phyloP scores from a whole-genome alignment of 2,113 vertebrate species.

The Cygnus buccinator region DNA sequence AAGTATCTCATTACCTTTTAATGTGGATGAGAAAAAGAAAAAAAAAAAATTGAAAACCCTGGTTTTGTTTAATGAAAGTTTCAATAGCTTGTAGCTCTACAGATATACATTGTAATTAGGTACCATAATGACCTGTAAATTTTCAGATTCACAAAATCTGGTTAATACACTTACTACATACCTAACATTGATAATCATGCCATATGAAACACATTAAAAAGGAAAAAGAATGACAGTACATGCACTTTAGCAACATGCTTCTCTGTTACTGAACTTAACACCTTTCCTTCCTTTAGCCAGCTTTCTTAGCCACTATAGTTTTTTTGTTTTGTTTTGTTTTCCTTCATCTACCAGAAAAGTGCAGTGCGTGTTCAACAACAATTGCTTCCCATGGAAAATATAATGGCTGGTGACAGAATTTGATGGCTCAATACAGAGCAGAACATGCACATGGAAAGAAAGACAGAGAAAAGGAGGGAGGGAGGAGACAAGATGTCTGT shows the following conservation, averaged over 20 bases:
- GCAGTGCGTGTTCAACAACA: neutral
- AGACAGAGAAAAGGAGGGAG: neutral
- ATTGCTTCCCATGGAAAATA: neutral
- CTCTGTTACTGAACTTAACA: neutral
- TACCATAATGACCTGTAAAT: neutral
- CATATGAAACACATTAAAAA: neutral
- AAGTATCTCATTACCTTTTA: neutral
- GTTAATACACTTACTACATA: neutral
- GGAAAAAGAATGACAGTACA: neutral
- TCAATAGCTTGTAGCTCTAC: neutral
- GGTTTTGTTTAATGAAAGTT: neutral
- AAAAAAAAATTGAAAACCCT: neutral
- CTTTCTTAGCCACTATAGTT: neutral
- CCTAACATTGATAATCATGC: neutral
- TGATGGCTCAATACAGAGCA: neutral
- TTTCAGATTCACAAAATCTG: neutral
- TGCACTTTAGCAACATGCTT: neutral
- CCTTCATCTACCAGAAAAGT: too few species aligned
- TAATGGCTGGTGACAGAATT: neutral
- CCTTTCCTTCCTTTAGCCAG: neutral
- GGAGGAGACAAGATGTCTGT: neutral
- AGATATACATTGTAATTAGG: neutral
- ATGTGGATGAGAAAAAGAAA: neutral
- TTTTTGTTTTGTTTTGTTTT: too few species aligned
- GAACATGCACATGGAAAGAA: neutral